phyloP scores from a whole-genome alignment of 1,140 invertebrate genomes.

The Psilanteris sp. region DNA sequence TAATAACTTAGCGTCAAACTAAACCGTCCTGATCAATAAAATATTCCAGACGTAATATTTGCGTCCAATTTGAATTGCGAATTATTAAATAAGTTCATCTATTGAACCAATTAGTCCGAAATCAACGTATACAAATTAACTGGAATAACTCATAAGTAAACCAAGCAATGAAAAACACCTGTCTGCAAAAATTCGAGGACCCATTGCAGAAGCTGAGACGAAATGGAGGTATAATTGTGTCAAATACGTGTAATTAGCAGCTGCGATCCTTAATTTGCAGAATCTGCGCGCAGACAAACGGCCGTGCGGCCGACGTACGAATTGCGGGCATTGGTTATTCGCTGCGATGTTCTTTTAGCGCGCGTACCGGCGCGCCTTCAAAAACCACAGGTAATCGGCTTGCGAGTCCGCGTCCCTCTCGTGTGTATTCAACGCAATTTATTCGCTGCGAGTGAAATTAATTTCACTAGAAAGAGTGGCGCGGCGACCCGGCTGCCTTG shows the following conservation, averaged over 20 bases:
- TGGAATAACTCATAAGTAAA: no score
- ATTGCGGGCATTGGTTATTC: constrained; percentile 6
- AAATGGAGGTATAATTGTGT: constrained; percentile 33
- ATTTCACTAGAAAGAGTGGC: constrained; percentile 56
- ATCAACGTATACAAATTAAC: no score
- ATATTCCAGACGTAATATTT: no score
- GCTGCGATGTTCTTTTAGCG: neutral
- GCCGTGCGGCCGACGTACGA: constrained; percentile 7
- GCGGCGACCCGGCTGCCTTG: constrained; percentile 27
- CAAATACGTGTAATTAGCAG: constrained; percentile 41
- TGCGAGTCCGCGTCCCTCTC: constrained; percentile 34
- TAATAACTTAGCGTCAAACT: no score
- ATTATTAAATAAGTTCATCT: no score
- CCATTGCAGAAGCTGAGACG: neutral
- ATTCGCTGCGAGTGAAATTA: constrained; percentile 60
- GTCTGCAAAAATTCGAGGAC: neutral
- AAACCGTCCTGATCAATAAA: no score
- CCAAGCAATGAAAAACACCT: constrained; percentile 1
- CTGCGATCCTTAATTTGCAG: constrained; percentile 18
- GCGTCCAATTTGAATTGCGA: no score
- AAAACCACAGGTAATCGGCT: constrained; percentile 54
- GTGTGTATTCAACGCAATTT: constrained; percentile 56
- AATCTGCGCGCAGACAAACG: constrained; percentile 12
- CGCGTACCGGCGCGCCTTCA: constrained; percentile 10
- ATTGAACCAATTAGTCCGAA: no score